A percentile compares a stretch with the other conserved stretches of the same genome.
Evolutionary conservation across 2,888 invertebrate species (phyloP).

Genomic region (Tiphia femorata): DNA sequence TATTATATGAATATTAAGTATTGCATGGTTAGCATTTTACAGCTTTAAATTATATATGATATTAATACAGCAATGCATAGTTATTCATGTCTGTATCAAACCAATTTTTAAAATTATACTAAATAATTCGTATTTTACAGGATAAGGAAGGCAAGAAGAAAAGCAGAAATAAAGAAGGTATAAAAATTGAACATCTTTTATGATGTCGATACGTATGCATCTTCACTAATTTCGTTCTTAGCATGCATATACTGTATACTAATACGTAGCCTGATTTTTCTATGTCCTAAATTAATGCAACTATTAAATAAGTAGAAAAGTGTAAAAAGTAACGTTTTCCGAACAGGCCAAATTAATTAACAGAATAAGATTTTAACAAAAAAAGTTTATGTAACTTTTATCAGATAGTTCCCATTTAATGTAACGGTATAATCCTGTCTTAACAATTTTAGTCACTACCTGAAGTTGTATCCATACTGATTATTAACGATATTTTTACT

Average conservation of each 20-base stretch:
- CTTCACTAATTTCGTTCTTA: background rate
- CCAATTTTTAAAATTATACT: constrained; percentile 18
- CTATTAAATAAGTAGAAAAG: background rate
- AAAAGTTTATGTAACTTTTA: too few relatives aligned
- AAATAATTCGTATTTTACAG: constrained; percentile 71
- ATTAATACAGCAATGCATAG: constrained; percentile 13
- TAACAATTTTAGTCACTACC: background rate
- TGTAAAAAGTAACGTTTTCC: background rate
- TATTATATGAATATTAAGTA: constrained; percentile 9
- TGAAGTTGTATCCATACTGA: constrained; percentile 3
- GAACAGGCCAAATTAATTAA: background rate
- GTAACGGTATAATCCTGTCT: background rate
- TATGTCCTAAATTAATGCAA: background rate
- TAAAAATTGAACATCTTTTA: constrained; percentile 51
- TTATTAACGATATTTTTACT: constrained; percentile 37
- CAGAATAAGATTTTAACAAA: background rate
- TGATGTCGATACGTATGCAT: background rate
- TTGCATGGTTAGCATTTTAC: constrained; percentile 21
- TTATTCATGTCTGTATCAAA: constrained; percentile 9
- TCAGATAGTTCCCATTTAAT: too few relatives aligned
- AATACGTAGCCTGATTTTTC: background rate
- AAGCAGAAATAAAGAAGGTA: constrained; percentile 92
- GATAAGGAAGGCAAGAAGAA: constrained; percentile 90
- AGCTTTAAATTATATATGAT: constrained; percentile 11
- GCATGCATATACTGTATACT: too few relatives aligned